Conservation (phyloP, 2,888 invertebrate species). For the Coenonympha glycerion region DNA sequence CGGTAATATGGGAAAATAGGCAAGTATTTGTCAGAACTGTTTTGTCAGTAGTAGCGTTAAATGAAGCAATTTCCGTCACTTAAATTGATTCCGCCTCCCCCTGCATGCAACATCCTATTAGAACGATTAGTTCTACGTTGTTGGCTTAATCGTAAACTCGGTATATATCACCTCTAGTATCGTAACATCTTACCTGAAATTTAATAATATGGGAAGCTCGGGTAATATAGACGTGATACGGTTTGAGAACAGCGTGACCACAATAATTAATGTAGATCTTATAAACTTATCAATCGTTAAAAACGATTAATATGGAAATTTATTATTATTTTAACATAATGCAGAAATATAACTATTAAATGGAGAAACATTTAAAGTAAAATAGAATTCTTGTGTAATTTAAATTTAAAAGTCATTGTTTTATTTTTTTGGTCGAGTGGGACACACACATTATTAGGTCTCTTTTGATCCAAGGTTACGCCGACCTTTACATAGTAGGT, state of each 20-base stretch:
- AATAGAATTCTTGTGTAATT: no score
- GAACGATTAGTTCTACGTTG: conserved; percentile 25
- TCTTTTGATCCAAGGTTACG: not conserved
- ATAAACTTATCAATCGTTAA: no score
- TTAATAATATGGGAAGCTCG: not conserved
- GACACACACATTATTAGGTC: no score
- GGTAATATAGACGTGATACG: no score
- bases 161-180: not conserved
- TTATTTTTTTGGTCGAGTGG: not conserved
- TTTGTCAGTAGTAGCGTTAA: conserved; percentile 50
- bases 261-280: no score
- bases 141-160: conserved; percentile 22
- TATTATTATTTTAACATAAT: no score
- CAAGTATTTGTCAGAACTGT: conserved; percentile 39
- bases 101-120: conserved; percentile 27
- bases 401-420: not conserved
- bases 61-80: conserved; percentile 56
- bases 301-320: no score
- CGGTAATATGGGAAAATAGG: conserved; percentile 31
- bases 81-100: conserved; percentile 46
- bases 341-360: no score
- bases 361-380: no score
- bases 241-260: no score
- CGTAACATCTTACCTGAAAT: not conserved
- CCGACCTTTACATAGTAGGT: conserved; percentile 13